Percentiles rank a stretch among this genome's conserved stretches.
Conservation (phyloP, 2,113 vertebrate genomes). For the Benitochromis conjunctus region DNA sequence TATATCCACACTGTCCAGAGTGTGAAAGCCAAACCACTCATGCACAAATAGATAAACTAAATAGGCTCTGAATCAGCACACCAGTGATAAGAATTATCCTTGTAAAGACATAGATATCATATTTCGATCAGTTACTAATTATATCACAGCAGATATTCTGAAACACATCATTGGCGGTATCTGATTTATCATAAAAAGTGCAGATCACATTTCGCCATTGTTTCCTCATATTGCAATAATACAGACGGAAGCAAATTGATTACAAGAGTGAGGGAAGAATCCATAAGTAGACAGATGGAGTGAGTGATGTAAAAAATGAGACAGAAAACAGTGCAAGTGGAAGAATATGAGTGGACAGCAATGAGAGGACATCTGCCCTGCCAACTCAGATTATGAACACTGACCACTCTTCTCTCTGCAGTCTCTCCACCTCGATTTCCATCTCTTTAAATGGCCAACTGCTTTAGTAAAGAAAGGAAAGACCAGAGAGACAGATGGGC, state of each 20-base stretch:
- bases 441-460: slow-evolving; percentile 28
- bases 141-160: neutral
- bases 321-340: slow-evolving; percentile 14
- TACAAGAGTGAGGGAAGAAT: neutral
- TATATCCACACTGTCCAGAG: neutral
- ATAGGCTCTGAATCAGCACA: neutral
- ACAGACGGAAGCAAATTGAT: neutral
- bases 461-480: neutral
- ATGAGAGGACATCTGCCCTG: slow-evolving; percentile 49
- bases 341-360: slow-evolving; percentile 22
- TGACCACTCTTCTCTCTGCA: slow-evolving; percentile 7
- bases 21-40: neutral
- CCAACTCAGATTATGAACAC: slow-evolving; percentile 56
- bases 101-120: neutral
- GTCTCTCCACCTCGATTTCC: neutral
- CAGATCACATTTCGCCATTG: neutral
- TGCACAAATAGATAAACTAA: neutral
- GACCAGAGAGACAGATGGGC: slow-evolving; percentile 26
- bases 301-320: neutral
- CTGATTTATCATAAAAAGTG: neutral
- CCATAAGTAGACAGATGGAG: neutral
- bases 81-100: neutral
- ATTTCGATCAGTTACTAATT: neutral
- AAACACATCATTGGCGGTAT: neutral
- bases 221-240: neutral